These are phyloP conservation scores for Merluccius polli DNA, from an alignment of 2,797 vertebrate genomes.

Conservation along the genomic window DNA sequence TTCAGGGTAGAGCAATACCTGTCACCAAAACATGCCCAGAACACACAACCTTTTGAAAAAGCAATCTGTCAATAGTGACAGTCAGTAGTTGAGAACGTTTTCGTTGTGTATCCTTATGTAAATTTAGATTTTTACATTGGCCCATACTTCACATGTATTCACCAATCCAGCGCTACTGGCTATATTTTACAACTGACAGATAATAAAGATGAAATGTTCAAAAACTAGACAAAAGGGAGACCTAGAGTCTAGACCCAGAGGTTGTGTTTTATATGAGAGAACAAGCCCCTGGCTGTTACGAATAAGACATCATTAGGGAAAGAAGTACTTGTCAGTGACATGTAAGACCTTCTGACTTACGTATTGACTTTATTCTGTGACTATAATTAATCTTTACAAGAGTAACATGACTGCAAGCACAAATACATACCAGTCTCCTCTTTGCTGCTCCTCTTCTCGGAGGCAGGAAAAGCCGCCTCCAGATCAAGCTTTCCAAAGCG, in stretches of 20 bases:
- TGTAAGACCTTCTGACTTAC: not conserved
- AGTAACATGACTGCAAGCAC: not conserved
- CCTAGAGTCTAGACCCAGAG: constrained; percentile 46
- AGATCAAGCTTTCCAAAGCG: constrained; percentile 71
- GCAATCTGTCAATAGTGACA: constrained; percentile 45
- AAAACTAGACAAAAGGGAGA: constrained; percentile 32
- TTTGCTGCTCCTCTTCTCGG: constrained; percentile 67
- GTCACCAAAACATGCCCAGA: constrained; percentile 50
- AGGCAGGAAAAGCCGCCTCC: constrained; percentile 56
- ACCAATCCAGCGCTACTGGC: constrained; percentile 35
- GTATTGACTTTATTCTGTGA: not conserved
- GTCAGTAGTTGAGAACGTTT: constrained; percentile 25
- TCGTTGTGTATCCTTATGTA: not conserved
- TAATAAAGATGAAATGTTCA: constrained; percentile 34
- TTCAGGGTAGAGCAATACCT: constrained; percentile 59
- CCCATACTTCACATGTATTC: not conserved
- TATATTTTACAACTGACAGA: constrained; percentile 21
- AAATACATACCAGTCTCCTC: constrained; percentile 71
- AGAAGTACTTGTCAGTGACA: not conserved
- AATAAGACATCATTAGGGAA: constrained; percentile 15
- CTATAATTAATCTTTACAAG: not conserved
- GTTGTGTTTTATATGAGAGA: constrained; percentile 28
- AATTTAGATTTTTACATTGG: not conserved
- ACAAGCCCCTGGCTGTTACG: constrained; percentile 21
- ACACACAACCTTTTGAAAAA: constrained; percentile 46